phyloP scores from a whole-genome alignment of 2,888 invertebrate genomes.

The Drosophila helvetica region DNA sequence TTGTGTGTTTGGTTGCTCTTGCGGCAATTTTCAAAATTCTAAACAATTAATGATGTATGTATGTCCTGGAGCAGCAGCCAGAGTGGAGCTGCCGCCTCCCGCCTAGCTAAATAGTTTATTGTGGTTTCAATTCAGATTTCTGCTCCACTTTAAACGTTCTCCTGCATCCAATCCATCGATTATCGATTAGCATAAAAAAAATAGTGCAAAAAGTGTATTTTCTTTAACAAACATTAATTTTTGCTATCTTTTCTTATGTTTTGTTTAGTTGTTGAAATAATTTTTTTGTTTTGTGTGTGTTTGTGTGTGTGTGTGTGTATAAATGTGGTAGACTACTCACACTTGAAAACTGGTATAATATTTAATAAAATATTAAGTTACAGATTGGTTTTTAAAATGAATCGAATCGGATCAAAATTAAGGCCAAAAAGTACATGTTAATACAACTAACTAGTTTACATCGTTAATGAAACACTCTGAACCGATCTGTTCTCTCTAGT shows the following conservation, averaged over 20 bases:
- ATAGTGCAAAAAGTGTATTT: slow-evolving; percentile 36
- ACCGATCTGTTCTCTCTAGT: background rate
- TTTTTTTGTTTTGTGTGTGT: background rate
- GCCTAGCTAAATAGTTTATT: slow-evolving; percentile 32
- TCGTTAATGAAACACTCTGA: slow-evolving; percentile 5
- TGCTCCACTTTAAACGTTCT: background rate
- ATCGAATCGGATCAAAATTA: background rate
- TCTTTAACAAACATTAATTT: background rate
- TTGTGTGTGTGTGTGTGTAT: background rate
- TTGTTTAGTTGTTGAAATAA: background rate
- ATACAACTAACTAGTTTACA: background rate
- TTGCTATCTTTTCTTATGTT: background rate
- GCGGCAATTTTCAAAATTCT: background rate
- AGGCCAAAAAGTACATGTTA: background rate
- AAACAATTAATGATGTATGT: background rate
- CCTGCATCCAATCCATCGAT: background rate
- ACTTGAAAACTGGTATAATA: background rate
- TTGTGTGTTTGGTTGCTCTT: background rate
- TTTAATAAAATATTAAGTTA: slow-evolving; percentile 1
- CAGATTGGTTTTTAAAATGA: background rate
- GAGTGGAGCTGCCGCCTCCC: slow-evolving; percentile 25
- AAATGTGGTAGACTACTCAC: background rate
- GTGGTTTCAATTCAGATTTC: background rate
- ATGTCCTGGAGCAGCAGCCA: background rate
- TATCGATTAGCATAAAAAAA: slow-evolving; percentile 29